Evolutionary conservation across 2,888 invertebrate species (phyloP).

Genomic region (Cordilura impudica): DNA sequence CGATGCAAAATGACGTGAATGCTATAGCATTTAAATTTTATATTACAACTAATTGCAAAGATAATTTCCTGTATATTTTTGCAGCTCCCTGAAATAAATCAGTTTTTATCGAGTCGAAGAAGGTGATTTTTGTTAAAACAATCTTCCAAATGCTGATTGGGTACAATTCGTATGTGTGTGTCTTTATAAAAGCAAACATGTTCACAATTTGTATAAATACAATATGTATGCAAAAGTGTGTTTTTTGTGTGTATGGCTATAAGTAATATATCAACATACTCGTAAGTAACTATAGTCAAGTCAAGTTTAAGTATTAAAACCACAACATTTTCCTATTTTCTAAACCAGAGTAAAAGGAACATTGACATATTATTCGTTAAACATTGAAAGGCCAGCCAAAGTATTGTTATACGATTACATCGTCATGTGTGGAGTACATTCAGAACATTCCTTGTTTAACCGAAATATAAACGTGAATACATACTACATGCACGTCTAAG

Average conservation of each 20-base stretch:
- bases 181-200: conserved; percentile 50
- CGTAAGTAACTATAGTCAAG: conserved; percentile 36
- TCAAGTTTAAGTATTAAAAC: conserved; percentile 52
- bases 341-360: conserved; percentile 25
- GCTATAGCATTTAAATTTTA: too few species aligned
- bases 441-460: too few species aligned
- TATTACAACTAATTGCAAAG: too few species aligned
- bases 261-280: neutral
- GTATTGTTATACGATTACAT: neutral
- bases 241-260: neutral
- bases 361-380: conserved; percentile 11
- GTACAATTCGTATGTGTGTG: conserved; percentile 37
- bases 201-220: neutral
- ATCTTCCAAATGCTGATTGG: too few species aligned
- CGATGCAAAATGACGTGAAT: too few species aligned
- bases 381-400: conserved; percentile 5
- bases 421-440: neutral
- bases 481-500: neutral
- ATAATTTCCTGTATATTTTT: too few species aligned
- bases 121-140: too few species aligned
- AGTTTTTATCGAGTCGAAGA: neutral
- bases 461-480: neutral
- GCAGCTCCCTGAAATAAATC: neutral
- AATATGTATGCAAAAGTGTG: conserved; percentile 27
- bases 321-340: conserved; percentile 52